A percentile compares a stretch with the other conserved stretches of the same genome.
These are phyloP conservation scores for Pseudorectes ferrugineus DNA, from an alignment of 2,113 vertebrate genomes.

Conservation along the genomic window DNA sequence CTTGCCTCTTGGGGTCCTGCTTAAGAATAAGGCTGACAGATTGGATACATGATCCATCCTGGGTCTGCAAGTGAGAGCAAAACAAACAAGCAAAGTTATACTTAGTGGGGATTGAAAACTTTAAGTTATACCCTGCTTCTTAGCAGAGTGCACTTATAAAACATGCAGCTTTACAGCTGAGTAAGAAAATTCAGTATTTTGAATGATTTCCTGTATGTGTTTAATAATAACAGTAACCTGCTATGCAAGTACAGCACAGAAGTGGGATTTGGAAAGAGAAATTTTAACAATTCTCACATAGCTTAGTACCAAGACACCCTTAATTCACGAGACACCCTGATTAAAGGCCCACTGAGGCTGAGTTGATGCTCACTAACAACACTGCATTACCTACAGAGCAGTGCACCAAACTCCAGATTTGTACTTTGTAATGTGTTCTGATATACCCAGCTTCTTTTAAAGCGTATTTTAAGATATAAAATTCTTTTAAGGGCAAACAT, in stretches of 20 bases:
- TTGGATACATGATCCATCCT: conserved; percentile 91
- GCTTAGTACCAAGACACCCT: background rate
- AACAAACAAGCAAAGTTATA: background rate
- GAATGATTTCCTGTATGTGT: background rate
- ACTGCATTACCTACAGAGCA: background rate
- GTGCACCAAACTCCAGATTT: background rate
- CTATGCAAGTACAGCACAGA: background rate
- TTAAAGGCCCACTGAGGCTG: background rate
- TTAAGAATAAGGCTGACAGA: conserved; percentile 87
- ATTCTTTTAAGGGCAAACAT: background rate
- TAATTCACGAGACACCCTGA: background rate
- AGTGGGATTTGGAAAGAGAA: background rate
- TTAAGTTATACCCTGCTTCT: background rate
- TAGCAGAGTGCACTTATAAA: background rate
- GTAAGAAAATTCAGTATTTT: background rate
- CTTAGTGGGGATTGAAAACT: background rate
- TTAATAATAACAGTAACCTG: background rate
- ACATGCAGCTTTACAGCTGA: background rate
- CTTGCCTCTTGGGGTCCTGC: conserved; percentile 89
- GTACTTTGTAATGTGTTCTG: background rate
- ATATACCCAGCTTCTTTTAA: background rate
- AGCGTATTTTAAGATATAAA: background rate
- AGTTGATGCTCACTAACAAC: background rate
- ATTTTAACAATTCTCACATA: background rate
- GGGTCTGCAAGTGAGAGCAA: conserved; percentile 77